Evolutionary conservation across 2,797 vertebrate species (phyloP), one percentile per base, ranked within the genome.

Genomic region (Zenarchopterus dispar): DNA sequence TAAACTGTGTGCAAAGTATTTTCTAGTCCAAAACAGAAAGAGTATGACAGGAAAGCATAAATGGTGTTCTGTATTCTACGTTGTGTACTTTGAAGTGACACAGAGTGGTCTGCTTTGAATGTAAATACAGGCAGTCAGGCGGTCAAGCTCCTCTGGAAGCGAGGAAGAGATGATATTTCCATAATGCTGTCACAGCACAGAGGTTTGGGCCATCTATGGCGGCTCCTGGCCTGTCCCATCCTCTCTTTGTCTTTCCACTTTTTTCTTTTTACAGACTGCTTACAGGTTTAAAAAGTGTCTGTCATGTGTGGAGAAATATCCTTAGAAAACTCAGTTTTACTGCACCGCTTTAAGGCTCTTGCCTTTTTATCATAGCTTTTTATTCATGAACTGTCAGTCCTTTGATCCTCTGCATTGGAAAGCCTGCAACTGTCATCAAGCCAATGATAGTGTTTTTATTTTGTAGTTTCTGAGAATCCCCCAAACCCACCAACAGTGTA

Each of bases 171-270:
- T 84, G 59, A 85, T 85, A 92, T 92, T 92, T 91, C 80, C 86
- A 88, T 91, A 91, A 88, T 86, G 84, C 86, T 82, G 86, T 90
- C 80, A 80, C 81, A 84, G 89, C 86, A 88, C 66, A 56, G 65
- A 67, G 75, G 77, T 67, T 55, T 24, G 50, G 68, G 79, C 79
- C 80, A 67, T 69, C 66, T 41, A 56, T 58, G 65, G 70, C 3
- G 17, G 64, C 73, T 78, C 62, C 52, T 58, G 68, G 49, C 70
- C 62, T 49, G 28, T 51, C 73, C 73, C 70, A 80, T 75, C 77
- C 71, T 62, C 46, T 21, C 58, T 78, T 81, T 86, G 77, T 86
- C 67, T 73, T n/a, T 46, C 52, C 44, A 49, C 62, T 43, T 22
- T 44, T 19, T 63, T 42, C 68, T 67, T 50, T 78, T 41, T 8